Percentiles rank a stretch among this genome's conserved stretches.
phyloP scores from a whole-genome alignment of 1,140 invertebrate species.

The Leptoteleia sp. region DNA sequence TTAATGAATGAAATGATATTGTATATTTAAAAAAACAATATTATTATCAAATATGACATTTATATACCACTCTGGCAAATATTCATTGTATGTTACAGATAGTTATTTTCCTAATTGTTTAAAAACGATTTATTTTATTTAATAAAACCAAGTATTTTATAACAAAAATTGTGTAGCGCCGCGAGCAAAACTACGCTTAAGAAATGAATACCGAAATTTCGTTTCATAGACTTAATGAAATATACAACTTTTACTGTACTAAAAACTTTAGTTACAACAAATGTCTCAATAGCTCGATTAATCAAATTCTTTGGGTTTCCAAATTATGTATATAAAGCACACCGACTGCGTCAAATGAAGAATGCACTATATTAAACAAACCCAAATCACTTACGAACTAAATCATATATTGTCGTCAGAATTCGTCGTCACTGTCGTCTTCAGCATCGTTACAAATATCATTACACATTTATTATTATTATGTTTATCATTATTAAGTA shows the following conservation, averaged over 20 bases:
- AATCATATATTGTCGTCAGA: slow-evolving; percentile 31
- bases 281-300: slow-evolving; percentile 1
- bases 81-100: slow-evolving; percentile 26
- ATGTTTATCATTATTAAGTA: slow-evolving; percentile 46
- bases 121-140: slow-evolving; percentile 35
- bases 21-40: too few species aligned
- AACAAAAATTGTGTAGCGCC: slow-evolving; percentile 28
- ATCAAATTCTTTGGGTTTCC: slow-evolving; percentile 6
- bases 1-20: too few species aligned
- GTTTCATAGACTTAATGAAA: slow-evolving; percentile 35
- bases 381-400: slow-evolving; percentile 33
- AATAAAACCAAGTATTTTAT: slow-evolving; percentile 31
- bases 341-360: slow-evolving; percentile 16
- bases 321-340: slow-evolving; percentile 48
- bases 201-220: slow-evolving; percentile 40
- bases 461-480: slow-evolving; percentile 53
- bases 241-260: slow-evolving; percentile 24
- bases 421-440: slow-evolving; percentile 51
- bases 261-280: slow-evolving; percentile 22
- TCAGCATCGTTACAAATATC: slow-evolving; percentile 65
- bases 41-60: slow-evolving; percentile 16
- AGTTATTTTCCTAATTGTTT: slow-evolving; percentile 38
- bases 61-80: slow-evolving; percentile 25
- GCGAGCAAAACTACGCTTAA: too few species aligned
- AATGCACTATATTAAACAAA: slow-evolving; percentile 12